phyloP scores from a whole-genome alignment of 2,888 invertebrate genomes.

The Blomia tropicalis region DNA sequence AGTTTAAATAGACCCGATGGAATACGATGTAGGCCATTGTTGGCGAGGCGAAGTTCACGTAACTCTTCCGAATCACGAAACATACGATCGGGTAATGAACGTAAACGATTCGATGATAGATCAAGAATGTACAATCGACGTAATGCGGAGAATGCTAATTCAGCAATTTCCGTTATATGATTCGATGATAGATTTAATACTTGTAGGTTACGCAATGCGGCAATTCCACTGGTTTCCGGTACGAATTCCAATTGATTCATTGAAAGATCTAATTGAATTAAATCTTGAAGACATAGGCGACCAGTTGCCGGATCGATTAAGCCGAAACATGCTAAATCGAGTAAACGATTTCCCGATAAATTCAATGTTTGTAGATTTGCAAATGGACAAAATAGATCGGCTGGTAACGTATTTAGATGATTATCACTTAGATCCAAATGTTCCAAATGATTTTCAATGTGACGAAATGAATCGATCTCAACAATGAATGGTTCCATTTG shows the following conservation, averaged over 20 bases:
- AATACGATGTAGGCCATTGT: slow-evolving; percentile 71
- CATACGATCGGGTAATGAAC: slow-evolving; percentile 59
- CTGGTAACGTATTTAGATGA: slow-evolving; percentile 41
- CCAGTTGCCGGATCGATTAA: slow-evolving; percentile 25
- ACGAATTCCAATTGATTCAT: slow-evolving; percentile 53
- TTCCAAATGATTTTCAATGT: slow-evolving; percentile 39
- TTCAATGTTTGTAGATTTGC: slow-evolving; percentile 46
- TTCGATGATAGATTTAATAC: slow-evolving; percentile 52
- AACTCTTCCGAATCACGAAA: slow-evolving; percentile 60
- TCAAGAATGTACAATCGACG: slow-evolving; percentile 62
- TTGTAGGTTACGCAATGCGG: slow-evolving; percentile 50
- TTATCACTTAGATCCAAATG: slow-evolving; percentile 30
- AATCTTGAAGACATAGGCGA: slow-evolving; percentile 32
- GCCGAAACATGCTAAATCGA: slow-evolving; percentile 22
- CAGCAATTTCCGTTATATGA: slow-evolving; percentile 45
- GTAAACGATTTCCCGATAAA: slow-evolving; percentile 57
- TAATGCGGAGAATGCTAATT: slow-evolving; percentile 60
- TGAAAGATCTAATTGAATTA: slow-evolving; percentile 48
- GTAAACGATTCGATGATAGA: slow-evolving; percentile 66
- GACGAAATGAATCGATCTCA: slow-evolving; percentile 29
- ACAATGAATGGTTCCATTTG: not conserved
- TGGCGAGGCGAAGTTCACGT: slow-evolving; percentile 73
- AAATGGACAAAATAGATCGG: slow-evolving; percentile 45
- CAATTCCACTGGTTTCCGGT: slow-evolving; percentile 51
- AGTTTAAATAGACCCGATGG: slow-evolving; percentile 57